phyloP scores from a whole-genome alignment of 2,113 vertebrate genomes.

The Bagarius yarrelli region DNA sequence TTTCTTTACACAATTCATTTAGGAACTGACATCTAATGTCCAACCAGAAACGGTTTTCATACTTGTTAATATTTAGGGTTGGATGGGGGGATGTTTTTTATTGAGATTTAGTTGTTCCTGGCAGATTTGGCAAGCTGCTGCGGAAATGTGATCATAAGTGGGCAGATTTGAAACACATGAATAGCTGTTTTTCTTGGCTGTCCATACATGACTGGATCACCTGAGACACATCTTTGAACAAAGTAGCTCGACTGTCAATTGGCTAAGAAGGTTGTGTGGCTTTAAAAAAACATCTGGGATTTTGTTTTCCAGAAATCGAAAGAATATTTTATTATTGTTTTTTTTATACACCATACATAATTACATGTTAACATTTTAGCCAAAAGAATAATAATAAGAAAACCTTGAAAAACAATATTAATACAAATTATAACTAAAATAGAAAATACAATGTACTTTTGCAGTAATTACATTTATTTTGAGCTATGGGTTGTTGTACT shows the following conservation, averaged over 20 bases:
- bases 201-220: not conserved
- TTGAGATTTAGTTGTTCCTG: not conserved
- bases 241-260: constrained; percentile 65
- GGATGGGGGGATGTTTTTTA: not conserved
- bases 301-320: constrained; percentile 55
- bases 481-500: not conserved
- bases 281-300: constrained; percentile 53
- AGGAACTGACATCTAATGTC: not conserved
- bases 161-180: not conserved
- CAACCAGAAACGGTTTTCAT: not conserved
- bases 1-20: not conserved
- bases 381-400: not conserved
- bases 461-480: not conserved
- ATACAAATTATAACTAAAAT: not conserved
- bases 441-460: not conserved
- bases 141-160: not conserved
- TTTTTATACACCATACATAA: not conserved
- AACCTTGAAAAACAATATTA: not conserved
- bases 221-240: not conserved
- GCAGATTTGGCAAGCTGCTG: not conserved
- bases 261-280: constrained; percentile 64
- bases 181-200: not conserved
- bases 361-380: not conserved
- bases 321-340: not conserved
- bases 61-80: no score